phyloP scores from a whole-genome alignment of 2,113 vertebrate species.

The Toxotes chatareus region DNA sequence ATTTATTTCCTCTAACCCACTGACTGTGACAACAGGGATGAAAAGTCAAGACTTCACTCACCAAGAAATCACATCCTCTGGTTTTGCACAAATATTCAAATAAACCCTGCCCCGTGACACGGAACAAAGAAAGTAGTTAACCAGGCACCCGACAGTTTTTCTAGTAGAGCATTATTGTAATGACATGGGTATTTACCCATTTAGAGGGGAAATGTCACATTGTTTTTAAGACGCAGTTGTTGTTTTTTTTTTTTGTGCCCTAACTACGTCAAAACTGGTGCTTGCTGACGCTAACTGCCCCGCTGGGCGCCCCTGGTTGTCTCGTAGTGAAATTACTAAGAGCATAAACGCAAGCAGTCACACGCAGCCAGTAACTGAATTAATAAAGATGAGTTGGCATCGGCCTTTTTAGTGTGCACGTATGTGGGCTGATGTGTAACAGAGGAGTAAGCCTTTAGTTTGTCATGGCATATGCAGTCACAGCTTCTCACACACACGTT shows the following conservation, averaged over 20 bases:
- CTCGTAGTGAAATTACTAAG: constrained; percentile 1
- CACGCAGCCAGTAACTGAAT: not conserved
- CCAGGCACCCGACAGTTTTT: constrained; percentile 23
- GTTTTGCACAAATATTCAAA: not conserved
- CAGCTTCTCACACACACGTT: not conserved
- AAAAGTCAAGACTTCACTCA: not conserved
- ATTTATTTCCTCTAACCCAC: not conserved
- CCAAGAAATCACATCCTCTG: not conserved
- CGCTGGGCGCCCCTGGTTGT: constrained; percentile 35
- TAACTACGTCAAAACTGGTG: not conserved
- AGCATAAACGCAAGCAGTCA: not conserved
- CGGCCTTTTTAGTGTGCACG: not conserved
- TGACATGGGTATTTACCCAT: constrained; percentile 18
- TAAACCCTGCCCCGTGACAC: not conserved
- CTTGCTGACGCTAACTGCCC: constrained; percentile 17
- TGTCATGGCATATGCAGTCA: constrained; percentile 45
- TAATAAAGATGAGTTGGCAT: not conserved
- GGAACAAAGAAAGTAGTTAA: constrained; percentile 17
- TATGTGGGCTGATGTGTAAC: constrained; percentile 13
- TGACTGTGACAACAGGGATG: not conserved
- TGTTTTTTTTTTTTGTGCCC: not conserved
- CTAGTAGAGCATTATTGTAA: constrained; percentile 36
- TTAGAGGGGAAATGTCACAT: constrained; percentile 34
- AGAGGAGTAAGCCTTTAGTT: constrained; percentile 36
- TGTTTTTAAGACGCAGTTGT: not conserved